Base-by-base conservation (phyloP, 2,888 invertebrate species). In the Sipha maydis region DNA sequence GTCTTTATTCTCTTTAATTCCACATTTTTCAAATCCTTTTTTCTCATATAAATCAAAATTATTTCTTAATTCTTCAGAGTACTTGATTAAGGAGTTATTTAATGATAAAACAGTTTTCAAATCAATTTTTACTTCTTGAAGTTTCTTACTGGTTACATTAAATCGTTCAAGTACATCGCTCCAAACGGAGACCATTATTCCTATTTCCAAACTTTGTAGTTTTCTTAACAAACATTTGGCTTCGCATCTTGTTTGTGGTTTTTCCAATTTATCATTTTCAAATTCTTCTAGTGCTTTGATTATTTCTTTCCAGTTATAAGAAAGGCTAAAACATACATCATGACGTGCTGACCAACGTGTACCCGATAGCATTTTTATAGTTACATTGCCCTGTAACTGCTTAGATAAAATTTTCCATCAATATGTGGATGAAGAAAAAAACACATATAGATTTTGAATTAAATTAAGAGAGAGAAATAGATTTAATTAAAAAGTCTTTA, bases 121-220 rank as follows among this genome's bases (percentile, higher is more conserved):
- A 80, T 80, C 80, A 38, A 80, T 80, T 80, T 67, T 67, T 80
- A 80, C 80, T 67, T 80, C 67, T 67, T 80, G 80, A 67, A 80
- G 67, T 80, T 80, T 61, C 34, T 67, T 80, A 80, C 67, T 80
- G 1, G 67, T 80, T n/a, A 67, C 67, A 80, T 80, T 80, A 80
- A 67, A 67, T 67, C 67, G 67, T 5, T 80, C 80, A 38, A 67
- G 38, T 67, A 78, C 54, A 54, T 54, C 54, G 31, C 38, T 80
- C 80, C 67, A 56, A 80, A 80, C 61, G 3, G 61, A 61, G 5
- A 80, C 80, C 61, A 80, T 34, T 61, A n/a, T n/a, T n/a, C n/a
- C n/a, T n/a, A n/a, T n/a, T n/a, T n/a, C n/a, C n/a, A n/a, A n/a
- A n/a, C n/a, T n/a, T n/a, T n/a, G n/a, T n/a, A n/a, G n/a, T n/a